A percentile compares a stretch with the other conserved stretches of the same genome.
Conservation (phyloP, 2,797 vertebrate genomes). For the Arctocebus calabarensis region DNA sequence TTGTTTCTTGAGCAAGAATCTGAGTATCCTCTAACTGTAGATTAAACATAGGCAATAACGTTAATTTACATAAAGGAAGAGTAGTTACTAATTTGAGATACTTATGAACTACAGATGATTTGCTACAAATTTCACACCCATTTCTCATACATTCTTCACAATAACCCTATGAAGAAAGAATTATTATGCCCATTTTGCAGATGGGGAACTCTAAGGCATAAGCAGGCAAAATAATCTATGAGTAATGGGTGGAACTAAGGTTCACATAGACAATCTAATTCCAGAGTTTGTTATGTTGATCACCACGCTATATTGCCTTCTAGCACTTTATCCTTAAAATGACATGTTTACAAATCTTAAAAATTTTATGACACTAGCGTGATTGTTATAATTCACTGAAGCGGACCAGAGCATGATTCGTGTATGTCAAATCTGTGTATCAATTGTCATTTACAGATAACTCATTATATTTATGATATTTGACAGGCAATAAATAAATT, state of each 20-base stretch:
- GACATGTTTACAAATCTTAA: neutral
- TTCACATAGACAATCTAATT: constrained; percentile 18
- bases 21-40: neutral
- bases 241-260: neutral
- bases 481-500: constrained; percentile 16
- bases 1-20: neutral
- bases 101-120: neutral
- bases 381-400: neutral
- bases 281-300: neutral
- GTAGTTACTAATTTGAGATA: neutral
- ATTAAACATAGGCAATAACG: constrained; percentile 26
- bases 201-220: neutral
- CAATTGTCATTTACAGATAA: neutral
- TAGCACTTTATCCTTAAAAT: constrained; percentile 34
- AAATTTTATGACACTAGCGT: neutral
- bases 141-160: neutral
- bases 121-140: neutral
- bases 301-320: neutral
- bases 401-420: neutral
- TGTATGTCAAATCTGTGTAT: neutral
- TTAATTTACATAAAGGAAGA: neutral
- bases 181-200: neutral
- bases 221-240: neutral
- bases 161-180: neutral
- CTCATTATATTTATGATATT: neutral